phyloP scores from a whole-genome alignment of 2,888 invertebrate genomes.

The Ecdyonurus torrentis region DNA sequence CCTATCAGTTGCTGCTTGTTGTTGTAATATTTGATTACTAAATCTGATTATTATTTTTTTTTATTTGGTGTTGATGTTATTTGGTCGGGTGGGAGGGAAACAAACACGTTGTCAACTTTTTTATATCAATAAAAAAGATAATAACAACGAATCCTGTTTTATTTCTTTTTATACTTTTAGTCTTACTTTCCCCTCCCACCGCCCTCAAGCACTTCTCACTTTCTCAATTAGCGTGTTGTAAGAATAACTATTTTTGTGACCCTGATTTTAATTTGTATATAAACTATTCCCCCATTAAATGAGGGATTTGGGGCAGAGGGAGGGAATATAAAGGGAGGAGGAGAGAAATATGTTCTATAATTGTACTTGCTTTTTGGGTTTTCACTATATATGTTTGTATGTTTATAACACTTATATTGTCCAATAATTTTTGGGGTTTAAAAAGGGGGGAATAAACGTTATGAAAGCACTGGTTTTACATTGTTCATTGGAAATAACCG shows the following conservation, averaged over 20 bases:
- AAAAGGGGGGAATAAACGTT: background rate
- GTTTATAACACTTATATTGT: background rate
- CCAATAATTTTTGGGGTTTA: background rate
- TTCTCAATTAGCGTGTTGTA: background rate
- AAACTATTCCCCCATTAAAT: background rate
- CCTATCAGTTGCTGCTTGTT: too few species aligned
- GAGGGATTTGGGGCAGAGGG: background rate
- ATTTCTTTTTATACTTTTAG: background rate
- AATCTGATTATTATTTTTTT: too few species aligned
- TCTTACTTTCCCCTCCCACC: background rate
- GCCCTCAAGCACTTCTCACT: background rate
- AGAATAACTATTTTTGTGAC: background rate
- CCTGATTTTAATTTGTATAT: background rate
- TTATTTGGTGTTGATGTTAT: too few species aligned
- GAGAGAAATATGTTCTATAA: background rate
- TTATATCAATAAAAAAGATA: background rate
- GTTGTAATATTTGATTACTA: too few species aligned
- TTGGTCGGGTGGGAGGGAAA: background rate
- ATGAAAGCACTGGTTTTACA: background rate
- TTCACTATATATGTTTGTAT: background rate
- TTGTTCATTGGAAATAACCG: background rate
- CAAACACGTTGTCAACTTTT: background rate
- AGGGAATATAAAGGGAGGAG: background rate
- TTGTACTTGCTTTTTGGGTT: background rate
- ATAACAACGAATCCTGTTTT: background rate